Base-by-base conservation (phyloP, 92 coral and sea anemone species). In the Hydrozoanthus gracilis region DNA sequence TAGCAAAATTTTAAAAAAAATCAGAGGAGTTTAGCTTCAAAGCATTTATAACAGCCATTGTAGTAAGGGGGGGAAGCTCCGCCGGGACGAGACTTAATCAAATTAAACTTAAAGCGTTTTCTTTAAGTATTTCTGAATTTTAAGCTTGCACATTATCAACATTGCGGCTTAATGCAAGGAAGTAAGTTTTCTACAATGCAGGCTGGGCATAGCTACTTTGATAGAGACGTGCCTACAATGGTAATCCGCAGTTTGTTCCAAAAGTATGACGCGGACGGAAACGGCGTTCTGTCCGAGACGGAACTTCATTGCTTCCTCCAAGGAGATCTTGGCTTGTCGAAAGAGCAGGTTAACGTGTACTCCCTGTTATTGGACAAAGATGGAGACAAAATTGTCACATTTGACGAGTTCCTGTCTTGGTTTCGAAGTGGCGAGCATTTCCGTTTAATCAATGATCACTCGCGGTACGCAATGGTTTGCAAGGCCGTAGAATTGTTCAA, bases 201-300 rank as follows among this genome's bases (percentile, higher is more conserved):
- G 51, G 95, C 98, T 13, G 98, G 95, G 61, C 72, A 72, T 51
- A 89, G 93, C 8, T 94, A 52, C 73, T 94, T 94, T 73, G 91
- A 90, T 73, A 66, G 76, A 44, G 79, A 90, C 44, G 90, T 86
- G 5, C 98, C 98, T 4, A 79, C 66, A 47, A 51, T 94, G 5
- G 98, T 71, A 9, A 78, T 94, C 14, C 89, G 89, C 71, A 94
- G 98, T 64, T 83, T 94, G 3, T 94, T 94, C 69, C 87, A 94
- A 56, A 90, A 90, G 60, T 94, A 94, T 58, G 95, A 94, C 46
- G 51, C 46, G 13, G 85, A 94, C 75, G 35, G 79, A 39, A 94
- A 87, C 48, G 98, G 98, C 7, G 88, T 77, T 74, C 76, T 94
- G 27, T 90, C 92, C 27, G 89, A 86, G 69, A 56, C 68, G 14